phyloP scores from a whole-genome alignment of 2,113 vertebrate genomes.

The Cyprinodon variegatus region DNA sequence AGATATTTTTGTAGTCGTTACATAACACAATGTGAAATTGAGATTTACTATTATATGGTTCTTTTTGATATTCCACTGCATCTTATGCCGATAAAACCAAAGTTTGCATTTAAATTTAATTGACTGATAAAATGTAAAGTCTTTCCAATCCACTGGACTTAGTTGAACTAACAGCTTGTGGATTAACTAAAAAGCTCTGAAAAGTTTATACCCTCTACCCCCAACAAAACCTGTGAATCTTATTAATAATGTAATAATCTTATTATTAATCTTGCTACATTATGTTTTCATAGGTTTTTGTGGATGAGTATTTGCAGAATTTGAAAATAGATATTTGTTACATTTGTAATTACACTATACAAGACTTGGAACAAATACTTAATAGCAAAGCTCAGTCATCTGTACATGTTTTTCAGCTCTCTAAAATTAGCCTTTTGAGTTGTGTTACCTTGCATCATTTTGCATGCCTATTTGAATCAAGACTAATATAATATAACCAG shows the following conservation, averaged over 20 bases:
- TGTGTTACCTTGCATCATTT: constrained; percentile 69
- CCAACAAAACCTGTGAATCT: constrained; percentile 26
- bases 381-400: constrained; percentile 41
- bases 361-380: constrained; percentile 36
- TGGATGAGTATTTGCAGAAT: constrained; percentile 2
- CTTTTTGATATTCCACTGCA: too few relatives aligned
- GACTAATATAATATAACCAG: constrained; percentile 62
- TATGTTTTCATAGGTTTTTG: neutral
- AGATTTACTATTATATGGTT: too few relatives aligned
- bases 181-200: neutral
- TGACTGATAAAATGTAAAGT: too few relatives aligned
- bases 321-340: constrained; percentile 23
- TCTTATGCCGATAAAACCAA: neutral
- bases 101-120: neutral
- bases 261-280: too few relatives aligned
- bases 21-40: too few relatives aligned
- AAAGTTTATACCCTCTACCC: neutral
- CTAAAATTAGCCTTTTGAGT: constrained; percentile 60
- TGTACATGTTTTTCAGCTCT: constrained; percentile 55
- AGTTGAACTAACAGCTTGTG: neutral
- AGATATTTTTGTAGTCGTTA: too few relatives aligned
- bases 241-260: too few relatives aligned
- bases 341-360: constrained; percentile 24
- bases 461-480: constrained; percentile 67
- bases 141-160: neutral